Evolutionary conservation across 2,113 vertebrate species (phyloP).

Genomic region (Channa argus): DNA sequence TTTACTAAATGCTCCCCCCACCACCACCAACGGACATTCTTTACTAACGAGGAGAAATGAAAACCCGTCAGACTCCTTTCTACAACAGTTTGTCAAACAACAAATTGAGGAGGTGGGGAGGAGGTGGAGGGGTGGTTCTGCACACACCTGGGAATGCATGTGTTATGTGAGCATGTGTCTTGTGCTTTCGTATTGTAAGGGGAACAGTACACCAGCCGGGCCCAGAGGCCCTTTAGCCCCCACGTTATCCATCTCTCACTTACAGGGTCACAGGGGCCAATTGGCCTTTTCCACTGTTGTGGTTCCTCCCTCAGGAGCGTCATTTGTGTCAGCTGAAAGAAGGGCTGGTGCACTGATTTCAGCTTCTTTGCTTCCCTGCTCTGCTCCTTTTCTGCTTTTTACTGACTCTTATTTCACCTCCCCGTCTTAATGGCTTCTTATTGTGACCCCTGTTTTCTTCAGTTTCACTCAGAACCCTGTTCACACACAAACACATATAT

Average conservation of each 20-base stretch:
- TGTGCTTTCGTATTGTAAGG: constrained; percentile 16
- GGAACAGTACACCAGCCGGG: constrained; percentile 35
- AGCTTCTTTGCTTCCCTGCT: background rate
- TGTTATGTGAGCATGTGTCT: constrained; percentile 5
- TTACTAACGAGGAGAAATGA: constrained; percentile 38
- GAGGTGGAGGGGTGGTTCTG: background rate
- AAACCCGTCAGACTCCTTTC: constrained; percentile 16
- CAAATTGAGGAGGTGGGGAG: background rate
- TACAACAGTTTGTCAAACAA: constrained; percentile 28
- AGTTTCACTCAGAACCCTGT: constrained; percentile 8
- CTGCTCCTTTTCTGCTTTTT: background rate
- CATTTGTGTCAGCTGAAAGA: constrained; percentile 8
- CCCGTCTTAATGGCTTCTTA: constrained; percentile 2
- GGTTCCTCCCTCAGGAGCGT: constrained; percentile 34
- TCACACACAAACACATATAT: constrained; percentile 3
- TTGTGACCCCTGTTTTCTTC: constrained; percentile 1
- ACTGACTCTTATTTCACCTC: constrained; percentile 21
- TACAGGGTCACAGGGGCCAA: constrained; percentile 34
- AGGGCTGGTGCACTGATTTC: background rate
- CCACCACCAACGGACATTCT: constrained; percentile 3
- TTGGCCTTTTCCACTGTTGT: constrained; percentile 23
- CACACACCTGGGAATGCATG: constrained; percentile 12
- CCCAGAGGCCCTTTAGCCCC: constrained; percentile 34
- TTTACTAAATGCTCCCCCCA: background rate
- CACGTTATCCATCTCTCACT: constrained; percentile 53